Conservation (phyloP, 2,797 vertebrate species). For the Cynodonichthys magdalenae region DNA sequence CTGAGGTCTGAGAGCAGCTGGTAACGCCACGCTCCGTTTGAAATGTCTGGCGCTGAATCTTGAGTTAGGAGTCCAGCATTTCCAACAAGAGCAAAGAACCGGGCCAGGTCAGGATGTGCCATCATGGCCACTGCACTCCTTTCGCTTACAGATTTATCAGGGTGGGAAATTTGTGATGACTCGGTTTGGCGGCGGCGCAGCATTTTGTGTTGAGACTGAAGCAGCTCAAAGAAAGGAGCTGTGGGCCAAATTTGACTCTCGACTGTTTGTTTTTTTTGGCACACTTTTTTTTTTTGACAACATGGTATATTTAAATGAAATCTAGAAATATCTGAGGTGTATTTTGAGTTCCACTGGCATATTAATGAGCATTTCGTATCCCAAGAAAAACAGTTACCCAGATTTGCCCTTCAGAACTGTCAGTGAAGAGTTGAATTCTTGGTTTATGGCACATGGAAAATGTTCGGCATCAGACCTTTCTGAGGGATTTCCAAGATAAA, state of each 20-base stretch:
- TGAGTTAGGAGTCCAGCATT: constrained; percentile 46
- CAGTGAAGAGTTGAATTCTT: constrained; percentile 12
- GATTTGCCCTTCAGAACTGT: constrained; percentile 26
- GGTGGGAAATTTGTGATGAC: constrained; percentile 36
- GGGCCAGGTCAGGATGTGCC: constrained; percentile 56
- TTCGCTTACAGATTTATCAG: constrained; percentile 18
- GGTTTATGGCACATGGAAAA: background rate
- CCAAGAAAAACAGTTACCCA: constrained; percentile 44
- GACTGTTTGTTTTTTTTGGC: constrained; percentile 46
- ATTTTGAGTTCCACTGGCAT: constrained; percentile 55
- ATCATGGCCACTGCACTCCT: constrained; percentile 29
- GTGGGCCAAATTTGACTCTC: constrained; percentile 42
- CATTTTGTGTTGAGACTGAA: constrained; percentile 45
- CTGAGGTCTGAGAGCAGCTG: constrained; percentile 75
- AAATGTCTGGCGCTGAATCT: constrained; percentile 62
- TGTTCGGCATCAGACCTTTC: background rate
- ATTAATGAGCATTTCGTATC: constrained; percentile 47
- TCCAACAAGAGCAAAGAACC: constrained; percentile 39
- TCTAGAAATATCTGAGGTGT: constrained; percentile 59
- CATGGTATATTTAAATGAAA: constrained; percentile 45
- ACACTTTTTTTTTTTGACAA: constrained; percentile 33
- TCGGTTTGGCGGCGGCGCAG: constrained; percentile 30
- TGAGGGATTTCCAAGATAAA: background rate
- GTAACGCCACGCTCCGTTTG: constrained; percentile 62
- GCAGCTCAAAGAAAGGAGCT: constrained; percentile 30